These are phyloP conservation scores for Podocnemis expansa DNA, from an alignment of 2,113 vertebrate species.

Conservation along the genomic window DNA sequence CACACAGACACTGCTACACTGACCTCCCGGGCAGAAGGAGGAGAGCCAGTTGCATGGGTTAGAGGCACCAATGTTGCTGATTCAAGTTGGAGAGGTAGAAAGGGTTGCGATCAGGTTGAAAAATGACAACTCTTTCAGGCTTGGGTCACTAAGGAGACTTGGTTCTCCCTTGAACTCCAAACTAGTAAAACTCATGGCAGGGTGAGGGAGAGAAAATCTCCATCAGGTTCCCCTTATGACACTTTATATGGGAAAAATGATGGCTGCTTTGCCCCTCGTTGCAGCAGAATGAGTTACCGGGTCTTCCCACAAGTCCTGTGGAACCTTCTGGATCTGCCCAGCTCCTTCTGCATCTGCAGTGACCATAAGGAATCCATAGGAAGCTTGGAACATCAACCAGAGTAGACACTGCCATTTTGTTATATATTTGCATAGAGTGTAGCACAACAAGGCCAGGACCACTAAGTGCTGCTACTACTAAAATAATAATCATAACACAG, in stretches of 20 bases:
- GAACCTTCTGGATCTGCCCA: background rate
- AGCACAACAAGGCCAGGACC: background rate
- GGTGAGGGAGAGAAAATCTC: background rate
- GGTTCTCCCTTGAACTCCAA: background rate
- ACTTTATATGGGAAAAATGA: background rate
- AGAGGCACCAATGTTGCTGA: background rate
- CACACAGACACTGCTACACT: too few relatives aligned
- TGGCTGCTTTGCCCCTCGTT: background rate
- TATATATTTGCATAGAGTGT: background rate
- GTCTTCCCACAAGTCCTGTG: background rate
- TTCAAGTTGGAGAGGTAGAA: background rate
- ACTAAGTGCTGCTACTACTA: background rate
- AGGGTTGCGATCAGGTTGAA: background rate
- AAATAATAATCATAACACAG: background rate
- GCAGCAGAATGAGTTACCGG: background rate
- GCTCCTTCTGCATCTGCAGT: background rate
- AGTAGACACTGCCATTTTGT: background rate
- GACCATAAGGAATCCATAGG: accelerated
- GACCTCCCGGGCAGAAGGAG: too few relatives aligned
- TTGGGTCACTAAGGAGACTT: background rate
- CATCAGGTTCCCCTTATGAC: background rate
- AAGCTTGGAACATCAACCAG: background rate
- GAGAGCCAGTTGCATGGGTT: background rate
- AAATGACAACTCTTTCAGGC: background rate
- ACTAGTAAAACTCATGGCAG: background rate